phyloP scores from a whole-genome alignment of 23 tunicate species.

The Halocynthia aurantium region DNA sequence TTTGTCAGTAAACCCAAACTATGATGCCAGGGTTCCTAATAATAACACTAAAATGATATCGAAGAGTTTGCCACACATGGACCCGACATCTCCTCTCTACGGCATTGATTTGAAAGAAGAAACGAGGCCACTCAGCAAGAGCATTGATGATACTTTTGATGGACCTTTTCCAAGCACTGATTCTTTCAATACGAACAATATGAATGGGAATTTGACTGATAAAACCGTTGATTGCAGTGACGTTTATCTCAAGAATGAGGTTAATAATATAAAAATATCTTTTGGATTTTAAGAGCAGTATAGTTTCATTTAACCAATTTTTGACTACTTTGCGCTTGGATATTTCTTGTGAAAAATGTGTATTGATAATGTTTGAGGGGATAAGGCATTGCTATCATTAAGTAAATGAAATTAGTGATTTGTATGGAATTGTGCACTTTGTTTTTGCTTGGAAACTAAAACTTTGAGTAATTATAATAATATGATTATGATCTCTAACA shows the following conservation, averaged over 20 bases:
- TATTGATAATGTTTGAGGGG: too few species aligned
- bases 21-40: not conserved
- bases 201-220: not conserved
- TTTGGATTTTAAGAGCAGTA: too few species aligned
- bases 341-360: too few species aligned
- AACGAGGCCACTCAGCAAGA: not conserved
- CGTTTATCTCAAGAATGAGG: not conserved
- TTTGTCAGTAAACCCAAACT: not conserved
- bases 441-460: too few species aligned
- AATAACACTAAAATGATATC: conserved; percentile 17
- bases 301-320: too few species aligned
- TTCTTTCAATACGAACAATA: not conserved
- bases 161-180: not conserved
- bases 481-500: too few species aligned
- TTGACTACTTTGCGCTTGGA: too few species aligned
- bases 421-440: too few species aligned
- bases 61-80: conserved; percentile 13
- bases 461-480: too few species aligned
- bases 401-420: too few species aligned
- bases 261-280: too few species aligned
- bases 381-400: too few species aligned
- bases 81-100: conserved; percentile 5
- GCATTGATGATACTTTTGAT: not conserved
- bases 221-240: not conserved
- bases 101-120: not conserved